Evolutionary conservation across 2,113 vertebrate species (phyloP), one percentile per base, ranked within the genome.

Genomic region (Axis porcinus): DNA sequence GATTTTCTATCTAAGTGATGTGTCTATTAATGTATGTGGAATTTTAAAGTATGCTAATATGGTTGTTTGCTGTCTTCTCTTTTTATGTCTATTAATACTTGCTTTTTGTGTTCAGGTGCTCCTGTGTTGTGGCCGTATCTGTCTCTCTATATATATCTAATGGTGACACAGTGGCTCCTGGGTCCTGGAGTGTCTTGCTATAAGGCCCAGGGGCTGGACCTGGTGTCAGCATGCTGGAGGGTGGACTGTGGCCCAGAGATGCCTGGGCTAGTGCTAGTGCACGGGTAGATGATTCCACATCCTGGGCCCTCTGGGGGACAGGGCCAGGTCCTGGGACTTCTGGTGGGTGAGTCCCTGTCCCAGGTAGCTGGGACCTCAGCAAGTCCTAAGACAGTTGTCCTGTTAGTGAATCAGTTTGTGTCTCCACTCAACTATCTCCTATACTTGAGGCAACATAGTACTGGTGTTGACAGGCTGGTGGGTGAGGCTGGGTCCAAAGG

Each of bases 141-240:
- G 21, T 36, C 11, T 55, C 8, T 13, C 7, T 11, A 0, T 10
- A 0, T 36, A 12, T 33, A 30, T 16, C 10, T 52, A 82, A 52
- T 7, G 17, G 9, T 52, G 30, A 33, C 30, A 2, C 6, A 3
- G 17, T 82, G 30, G 30, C 23, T 50, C 3, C 79, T 19, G 43
- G 6, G 5, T 82, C 17, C 47, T 1, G 0, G 79, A 82, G 47
- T n/a, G 16, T 82, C 79, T 82, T 23, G 50, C 50, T 83, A 2
- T 23, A 8, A 43, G 33, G 81, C 2, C 81, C 5, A 4, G 6
- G 50, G 81, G 50, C 21, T 36, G 21, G 50, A 83, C 6, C 50
- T 8, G 33, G 33, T 55, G n/a, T 14, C 33, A 36, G 33, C 33
- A 23, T 55, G 11, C 12, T 83, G 81, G 50, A 36, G 19, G 12